Percentiles rank a stretch among this genome's conserved stretches.
Evolutionary conservation across 2,888 invertebrate species (phyloP).

Genomic region (Morpho helenor): DNA sequence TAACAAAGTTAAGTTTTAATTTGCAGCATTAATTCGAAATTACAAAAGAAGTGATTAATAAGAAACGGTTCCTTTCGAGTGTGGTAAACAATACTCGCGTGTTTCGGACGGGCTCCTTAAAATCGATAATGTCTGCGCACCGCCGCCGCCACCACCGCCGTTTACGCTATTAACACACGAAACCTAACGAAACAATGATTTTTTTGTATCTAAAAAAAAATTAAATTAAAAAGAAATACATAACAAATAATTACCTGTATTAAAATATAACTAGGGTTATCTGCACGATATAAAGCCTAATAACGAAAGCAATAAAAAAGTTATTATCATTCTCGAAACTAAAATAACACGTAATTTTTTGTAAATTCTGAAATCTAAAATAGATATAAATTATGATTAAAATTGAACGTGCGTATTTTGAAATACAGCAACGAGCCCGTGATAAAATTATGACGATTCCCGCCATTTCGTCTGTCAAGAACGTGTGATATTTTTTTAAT

Average conservation of each 20-base stretch:
- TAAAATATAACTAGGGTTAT: too few species aligned
- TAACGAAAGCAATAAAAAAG: background rate
- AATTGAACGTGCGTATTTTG: constrained; percentile 4
- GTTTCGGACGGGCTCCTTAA: constrained; percentile 45
- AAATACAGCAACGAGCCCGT: constrained; percentile 2
- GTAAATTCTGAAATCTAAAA: background rate
- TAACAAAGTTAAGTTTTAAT: too few species aligned
- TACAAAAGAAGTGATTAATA: background rate
- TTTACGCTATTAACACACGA: constrained; percentile 29
- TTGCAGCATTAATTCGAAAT: background rate
- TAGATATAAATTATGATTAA: constrained; percentile 8
- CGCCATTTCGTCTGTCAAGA: constrained; percentile 36
- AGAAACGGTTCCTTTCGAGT: constrained; percentile 12
- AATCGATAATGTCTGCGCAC: constrained; percentile 71
- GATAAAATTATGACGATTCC: constrained; percentile 30
- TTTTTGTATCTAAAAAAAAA: background rate
- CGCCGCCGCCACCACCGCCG: constrained; percentile 30
- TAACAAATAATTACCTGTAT: too few species aligned
- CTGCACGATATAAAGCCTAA: too few species aligned
- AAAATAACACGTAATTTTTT: constrained; percentile 1
- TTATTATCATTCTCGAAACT: background rate
- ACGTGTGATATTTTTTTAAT: constrained; percentile 15
- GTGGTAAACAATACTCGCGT: constrained; percentile 47
- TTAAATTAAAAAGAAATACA: background rate
- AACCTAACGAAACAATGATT: background rate